Evolutionary conservation across 2,113 vertebrate species (phyloP), one percentile per base, ranked within the genome.

Genomic region (Ovis canadensis): DNA sequence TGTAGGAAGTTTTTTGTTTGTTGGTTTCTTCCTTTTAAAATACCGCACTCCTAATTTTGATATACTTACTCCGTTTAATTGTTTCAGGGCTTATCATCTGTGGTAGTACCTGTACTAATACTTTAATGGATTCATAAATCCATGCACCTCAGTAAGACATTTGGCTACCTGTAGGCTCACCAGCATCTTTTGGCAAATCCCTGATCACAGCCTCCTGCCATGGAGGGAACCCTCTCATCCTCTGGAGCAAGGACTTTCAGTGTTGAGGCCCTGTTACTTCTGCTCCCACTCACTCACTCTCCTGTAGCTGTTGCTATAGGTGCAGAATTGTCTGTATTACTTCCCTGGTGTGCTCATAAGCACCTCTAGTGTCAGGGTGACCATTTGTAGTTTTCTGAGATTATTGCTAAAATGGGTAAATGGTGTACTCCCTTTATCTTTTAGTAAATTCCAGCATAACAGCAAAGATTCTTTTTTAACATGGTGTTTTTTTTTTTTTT

Each of bases 11-110:
- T 36, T 82, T 92, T 67, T 92, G 16, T 77, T 71, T 36, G 31
- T 74, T 60, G 89, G 36, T 74, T 93, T 90, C n/a, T 84, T 59
- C 43, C 29, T 97, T 89, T 92, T 29, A 90, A 95, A 92, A 80
- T 80, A 45, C 52, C 33, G 54, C 27, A 74, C 31, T 13, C 29
- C 6, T 60, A 10, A 71, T 91, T 95, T 54, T 89, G 29, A 55
- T 64, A 74, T 19, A 64, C 23, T 84, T 88, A 36, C 1, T 29
- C 19, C 2, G 3, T 55, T 74, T 80, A 88, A 82, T 64, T 82
- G 59, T 83, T 90, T 83, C 36, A 84, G 40, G 27, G 4, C 60
- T 91, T 97, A 52, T 78, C n/a, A 27, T 96, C 55, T 62, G 27
- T 45, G 43, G 3, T 90, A 7, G 23, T 57, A 59, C 59, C 4